Evolutionary conservation across 2,888 invertebrate species (phyloP), one percentile per base, ranked within the genome.

Genomic region (Heliconius hortense): DNA sequence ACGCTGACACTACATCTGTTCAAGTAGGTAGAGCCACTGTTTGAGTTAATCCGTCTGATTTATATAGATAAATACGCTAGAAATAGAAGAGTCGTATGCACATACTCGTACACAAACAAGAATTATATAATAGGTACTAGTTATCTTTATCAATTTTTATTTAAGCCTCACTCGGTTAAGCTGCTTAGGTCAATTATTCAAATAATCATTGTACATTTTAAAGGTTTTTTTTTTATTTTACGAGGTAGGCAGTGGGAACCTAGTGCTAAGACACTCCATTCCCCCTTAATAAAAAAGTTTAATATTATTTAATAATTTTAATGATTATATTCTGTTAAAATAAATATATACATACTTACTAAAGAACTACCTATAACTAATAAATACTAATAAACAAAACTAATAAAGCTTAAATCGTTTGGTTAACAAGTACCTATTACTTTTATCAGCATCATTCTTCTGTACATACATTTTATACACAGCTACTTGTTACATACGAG

Each of bases 1-100:
- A 97, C 86, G 96, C 96, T 0, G 95, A 96, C 78, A 95, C 92
- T 73, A 95, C 97, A 1, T 88, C 96, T 5, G 90, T 93, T 48
- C 94, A 96, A 93, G 95, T 94, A 89, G 68, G 70, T 59, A 72
- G 62, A 70, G 63, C 59, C 26, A 8, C 11, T 11, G 10, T 10
- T 71, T 24, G 18, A 60, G 39, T 60, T 18, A 26, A 35, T n/a
- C 5, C 24, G 10, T 15, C 2, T 24, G 11, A 24, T 60, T 39
- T 24, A 35, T 60, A 24, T 56, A 64, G 70, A 70, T 26, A 64
- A 43, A 74, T 39, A 70, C 28, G 8, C n/a, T 21, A 64, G 31
- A 4, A 56, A 56, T n/a, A 56, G 60, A 60, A 60, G 4, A 26
- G 60, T 60, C 60, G n/a, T 24, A 10, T 21, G 48, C 21, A 48